A percentile compares a stretch with the other conserved stretches of the same genome.
These are phyloP conservation scores for Coregonus ussuriensis DNA, from an alignment of 2,797 vertebrate species.

Conservation along the genomic window DNA sequence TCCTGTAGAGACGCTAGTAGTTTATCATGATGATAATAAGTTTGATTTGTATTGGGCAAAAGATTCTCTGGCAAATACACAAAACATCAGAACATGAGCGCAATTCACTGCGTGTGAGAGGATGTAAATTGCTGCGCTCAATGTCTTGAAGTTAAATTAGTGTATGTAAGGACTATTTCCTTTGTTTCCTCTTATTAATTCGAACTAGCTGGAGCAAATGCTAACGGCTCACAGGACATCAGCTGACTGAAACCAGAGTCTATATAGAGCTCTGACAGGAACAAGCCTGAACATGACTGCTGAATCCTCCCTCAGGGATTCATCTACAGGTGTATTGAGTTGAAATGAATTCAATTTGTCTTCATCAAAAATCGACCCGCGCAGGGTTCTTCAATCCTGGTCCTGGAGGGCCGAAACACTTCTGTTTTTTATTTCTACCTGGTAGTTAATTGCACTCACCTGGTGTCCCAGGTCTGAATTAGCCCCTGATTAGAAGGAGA, in stretches of 20 bases:
- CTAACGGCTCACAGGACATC: not conserved
- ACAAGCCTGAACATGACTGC: slow-evolving; percentile 60
- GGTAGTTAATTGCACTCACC: too few species aligned
- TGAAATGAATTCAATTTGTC: too few species aligned
- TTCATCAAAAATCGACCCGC: not conserved
- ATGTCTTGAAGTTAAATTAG: not conserved
- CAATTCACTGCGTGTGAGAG: not conserved
- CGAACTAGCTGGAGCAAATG: not conserved
- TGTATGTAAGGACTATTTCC: too few species aligned
- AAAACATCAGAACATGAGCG: slow-evolving; percentile 11
- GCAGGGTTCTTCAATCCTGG: too few species aligned
- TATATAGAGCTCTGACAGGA: slow-evolving; percentile 27
- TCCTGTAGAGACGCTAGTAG: too few species aligned
- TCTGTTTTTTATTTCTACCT: too few species aligned
- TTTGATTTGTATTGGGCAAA: not conserved
- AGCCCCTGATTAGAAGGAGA: too few species aligned
- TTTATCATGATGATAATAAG: not conserved
- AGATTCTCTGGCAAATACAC: slow-evolving; percentile 20
- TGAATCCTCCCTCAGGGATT: too few species aligned
- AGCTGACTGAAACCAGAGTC: not conserved
- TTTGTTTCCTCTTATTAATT: not conserved
- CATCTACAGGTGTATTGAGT: too few species aligned
- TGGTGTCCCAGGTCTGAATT: too few species aligned
- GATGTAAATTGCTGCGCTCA: not conserved
- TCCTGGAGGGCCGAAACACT: too few species aligned